A percentile compares a stretch with the other conserved stretches of the same genome.
Conservation (phyloP, 1,140 invertebrate genomes). For the Palaemon carinicauda region DNA sequence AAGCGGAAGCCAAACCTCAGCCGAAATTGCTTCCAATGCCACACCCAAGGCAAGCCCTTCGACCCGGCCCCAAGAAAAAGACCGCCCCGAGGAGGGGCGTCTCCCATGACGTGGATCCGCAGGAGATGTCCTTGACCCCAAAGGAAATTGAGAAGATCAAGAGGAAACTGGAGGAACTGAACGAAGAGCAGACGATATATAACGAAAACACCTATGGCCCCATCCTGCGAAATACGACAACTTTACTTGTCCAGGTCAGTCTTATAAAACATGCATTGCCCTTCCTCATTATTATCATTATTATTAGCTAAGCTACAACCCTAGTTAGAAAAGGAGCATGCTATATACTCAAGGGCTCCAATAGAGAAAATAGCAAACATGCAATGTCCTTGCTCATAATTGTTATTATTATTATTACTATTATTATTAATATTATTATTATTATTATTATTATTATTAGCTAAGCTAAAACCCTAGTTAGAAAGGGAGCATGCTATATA, state of each 20-base stretch:
- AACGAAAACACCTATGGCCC: slow-evolving; percentile 30
- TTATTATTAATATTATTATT: too few species aligned
- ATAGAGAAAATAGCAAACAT: too few species aligned
- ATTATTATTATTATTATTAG: too few species aligned
- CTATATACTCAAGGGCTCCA: too few species aligned
- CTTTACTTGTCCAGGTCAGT: slow-evolving; percentile 50
- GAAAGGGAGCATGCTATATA: too few species aligned
- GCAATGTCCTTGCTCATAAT: too few species aligned
- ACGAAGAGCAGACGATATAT: slow-evolving; percentile 37
- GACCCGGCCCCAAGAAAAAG: not conserved
- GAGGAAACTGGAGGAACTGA: not conserved
- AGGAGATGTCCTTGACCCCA: slow-evolving; percentile 38
- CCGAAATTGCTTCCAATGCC: not conserved
- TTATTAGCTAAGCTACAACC: too few species aligned
- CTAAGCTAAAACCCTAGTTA: too few species aligned
- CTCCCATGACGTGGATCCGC: slow-evolving; percentile 34
- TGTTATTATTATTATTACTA: too few species aligned
- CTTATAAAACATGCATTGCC: not conserved
- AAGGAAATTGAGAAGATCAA: slow-evolving; percentile 29
- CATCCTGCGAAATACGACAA: slow-evolving; percentile 32
- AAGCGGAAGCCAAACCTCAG: not conserved
- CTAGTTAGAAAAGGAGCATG: too few species aligned
- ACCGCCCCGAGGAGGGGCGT: not conserved
- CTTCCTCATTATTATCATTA: too few species aligned
- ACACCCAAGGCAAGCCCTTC: not conserved